These are phyloP conservation scores for Agapornis roseicollis DNA, from an alignment of 2,113 vertebrate species.

Conservation along the genomic window DNA sequence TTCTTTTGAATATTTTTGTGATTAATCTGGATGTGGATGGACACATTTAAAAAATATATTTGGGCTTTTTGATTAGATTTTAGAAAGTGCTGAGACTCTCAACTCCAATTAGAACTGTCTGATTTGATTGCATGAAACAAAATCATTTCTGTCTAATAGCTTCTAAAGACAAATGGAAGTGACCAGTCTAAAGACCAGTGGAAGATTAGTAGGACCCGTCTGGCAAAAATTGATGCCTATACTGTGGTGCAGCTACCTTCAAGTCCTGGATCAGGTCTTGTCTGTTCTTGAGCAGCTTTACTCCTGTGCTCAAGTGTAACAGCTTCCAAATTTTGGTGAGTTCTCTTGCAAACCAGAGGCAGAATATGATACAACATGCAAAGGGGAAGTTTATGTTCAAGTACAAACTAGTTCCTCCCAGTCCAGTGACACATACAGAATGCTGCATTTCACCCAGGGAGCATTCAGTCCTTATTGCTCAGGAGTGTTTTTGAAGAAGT, in stretches of 20 bases:
- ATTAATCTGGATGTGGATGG: not conserved
- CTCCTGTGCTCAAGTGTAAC: not conserved
- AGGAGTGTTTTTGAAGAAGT: not conserved
- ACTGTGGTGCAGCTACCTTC: not conserved
- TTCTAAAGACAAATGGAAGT: not conserved
- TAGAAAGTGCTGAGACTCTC: not conserved
- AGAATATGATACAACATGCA: not conserved
- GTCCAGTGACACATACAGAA: not conserved
- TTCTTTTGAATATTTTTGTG: not conserved
- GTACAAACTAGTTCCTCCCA: not conserved
- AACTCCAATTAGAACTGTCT: not conserved
- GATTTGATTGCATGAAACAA: not conserved
- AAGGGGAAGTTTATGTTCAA: not conserved
- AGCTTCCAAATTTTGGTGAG: not conserved
- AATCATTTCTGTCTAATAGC: not conserved
- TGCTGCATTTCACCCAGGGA: rapidly evolving
- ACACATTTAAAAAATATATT: not conserved
- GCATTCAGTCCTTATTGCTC: not conserved
- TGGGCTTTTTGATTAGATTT: not conserved
- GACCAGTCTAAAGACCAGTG: too few species aligned
- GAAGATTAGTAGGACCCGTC: not conserved
- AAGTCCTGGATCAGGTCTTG: not conserved
- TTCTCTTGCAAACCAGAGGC: not conserved
- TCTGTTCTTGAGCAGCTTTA: not conserved
- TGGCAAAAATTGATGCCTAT: rapidly evolving